Evolutionary conservation across 2,888 invertebrate genomes (phyloP).

Genomic region (Dorcus hopei): DNA sequence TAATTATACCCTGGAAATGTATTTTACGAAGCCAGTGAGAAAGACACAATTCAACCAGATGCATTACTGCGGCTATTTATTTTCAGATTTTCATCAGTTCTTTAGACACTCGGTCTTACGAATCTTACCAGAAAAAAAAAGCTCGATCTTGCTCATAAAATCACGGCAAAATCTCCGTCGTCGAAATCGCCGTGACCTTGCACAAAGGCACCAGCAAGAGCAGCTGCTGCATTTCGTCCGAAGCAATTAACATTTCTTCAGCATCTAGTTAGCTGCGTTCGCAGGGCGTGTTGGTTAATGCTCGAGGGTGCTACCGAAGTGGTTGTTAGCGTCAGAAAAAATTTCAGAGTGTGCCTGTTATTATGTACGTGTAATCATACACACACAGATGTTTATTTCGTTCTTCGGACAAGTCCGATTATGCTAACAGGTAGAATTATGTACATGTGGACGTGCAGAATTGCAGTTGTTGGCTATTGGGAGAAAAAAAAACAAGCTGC

Average conservation of each 20-base stretch:
- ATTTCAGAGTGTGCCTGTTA: conserved; percentile 16
- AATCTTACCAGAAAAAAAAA: too few relatives aligned
- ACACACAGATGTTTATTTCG: background rate
- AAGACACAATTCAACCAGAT: too few relatives aligned
- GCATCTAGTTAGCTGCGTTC: conserved; percentile 19
- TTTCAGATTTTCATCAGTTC: too few relatives aligned
- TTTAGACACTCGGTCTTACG: too few relatives aligned
- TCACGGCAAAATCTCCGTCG: too few relatives aligned
- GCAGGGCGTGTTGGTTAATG: conserved; percentile 25
- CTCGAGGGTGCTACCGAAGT: conserved; percentile 31
- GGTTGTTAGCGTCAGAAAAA: conserved; percentile 22
- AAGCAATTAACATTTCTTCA: conserved; percentile 14
- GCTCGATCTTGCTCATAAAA: too few relatives aligned
- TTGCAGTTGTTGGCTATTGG: too few relatives aligned
- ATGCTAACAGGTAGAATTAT: background rate
- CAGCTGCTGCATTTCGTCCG: conserved; percentile 21
- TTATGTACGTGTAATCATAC: conserved; percentile 5
- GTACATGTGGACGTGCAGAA: too few relatives aligned
- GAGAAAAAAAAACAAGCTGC: too few relatives aligned
- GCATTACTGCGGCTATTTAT: too few relatives aligned
- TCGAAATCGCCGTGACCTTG: conserved; percentile 13
- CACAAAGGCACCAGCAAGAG: conserved; percentile 15
- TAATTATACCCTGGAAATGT: conserved; percentile 2
- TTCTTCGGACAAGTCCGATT: background rate
- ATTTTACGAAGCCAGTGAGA: too few relatives aligned